phyloP scores from a whole-genome alignment of 2,888 invertebrate genomes.

The Drosophila rubida region DNA sequence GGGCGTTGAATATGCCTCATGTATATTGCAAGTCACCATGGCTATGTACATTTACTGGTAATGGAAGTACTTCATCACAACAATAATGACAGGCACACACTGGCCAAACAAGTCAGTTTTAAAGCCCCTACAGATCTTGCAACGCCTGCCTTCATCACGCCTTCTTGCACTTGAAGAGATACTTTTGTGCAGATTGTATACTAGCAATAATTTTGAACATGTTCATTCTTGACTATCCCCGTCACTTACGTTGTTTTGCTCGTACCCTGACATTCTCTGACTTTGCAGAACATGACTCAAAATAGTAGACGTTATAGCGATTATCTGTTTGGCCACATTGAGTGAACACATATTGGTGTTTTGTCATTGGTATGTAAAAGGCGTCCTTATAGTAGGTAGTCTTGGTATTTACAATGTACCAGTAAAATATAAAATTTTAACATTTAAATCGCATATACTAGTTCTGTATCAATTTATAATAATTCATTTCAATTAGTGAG shows the following conservation, averaged over 20 bases:
- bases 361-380: conserved; percentile 26
- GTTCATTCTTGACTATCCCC: conserved; percentile 41
- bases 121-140: conserved; percentile 14
- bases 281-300: conserved; percentile 44
- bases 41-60: conserved; percentile 61
- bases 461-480: too few species aligned
- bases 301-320: conserved; percentile 55
- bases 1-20: conserved; percentile 31
- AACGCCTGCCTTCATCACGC: conserved; percentile 23
- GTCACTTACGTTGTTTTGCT: conserved; percentile 23
- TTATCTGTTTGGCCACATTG: conserved; percentile 33
- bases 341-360: conserved; percentile 16
- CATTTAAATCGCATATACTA: too few species aligned
- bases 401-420: background rate
- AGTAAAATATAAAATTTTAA: too few species aligned
- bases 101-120: conserved; percentile 23
- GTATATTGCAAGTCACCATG: conserved; percentile 9
- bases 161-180: conserved; percentile 63
- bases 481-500: background rate
- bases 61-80: conserved; percentile 42
- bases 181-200: conserved; percentile 60
- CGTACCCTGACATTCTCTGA: conserved; percentile 40
- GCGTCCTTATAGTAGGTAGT: background rate
- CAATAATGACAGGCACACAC: conserved; percentile 30
- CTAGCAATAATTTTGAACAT: conserved; percentile 60